Evolutionary conservation across 1,140 invertebrate genomes (phyloP).

Genomic region (Aphidius gifuensis): DNA sequence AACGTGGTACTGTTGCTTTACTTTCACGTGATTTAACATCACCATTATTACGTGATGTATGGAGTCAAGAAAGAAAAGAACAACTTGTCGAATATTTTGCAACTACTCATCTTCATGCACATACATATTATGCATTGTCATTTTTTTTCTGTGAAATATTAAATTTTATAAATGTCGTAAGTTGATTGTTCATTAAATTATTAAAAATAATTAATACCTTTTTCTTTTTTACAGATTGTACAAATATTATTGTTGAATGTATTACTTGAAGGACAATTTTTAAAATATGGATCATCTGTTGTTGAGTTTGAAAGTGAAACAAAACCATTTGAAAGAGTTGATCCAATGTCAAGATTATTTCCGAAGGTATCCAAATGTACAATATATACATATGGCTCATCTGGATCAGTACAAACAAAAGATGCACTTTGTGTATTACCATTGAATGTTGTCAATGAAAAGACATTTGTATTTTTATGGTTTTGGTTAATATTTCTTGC

Average conservation of each 20-base stretch:
- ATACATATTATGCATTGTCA: conserved; percentile 66
- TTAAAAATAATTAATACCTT: neutral
- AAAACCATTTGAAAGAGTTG: conserved; percentile 40
- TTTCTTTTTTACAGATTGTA: conserved; percentile 27
- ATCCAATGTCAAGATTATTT: conserved; percentile 64
- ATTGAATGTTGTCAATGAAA: conserved; percentile 55
- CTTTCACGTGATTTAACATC: conserved; percentile 43
- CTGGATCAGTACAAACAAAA: conserved; percentile 41
- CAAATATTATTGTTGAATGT: conserved; percentile 59
- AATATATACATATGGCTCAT: conserved; percentile 54
- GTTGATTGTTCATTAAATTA: conserved; percentile 11
- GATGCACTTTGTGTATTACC: conserved; percentile 61
- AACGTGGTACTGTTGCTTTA: conserved; percentile 43
- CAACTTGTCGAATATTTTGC: conserved; percentile 40
- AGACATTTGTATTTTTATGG: conserved; percentile 40
- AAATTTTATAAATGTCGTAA: conserved; percentile 65
- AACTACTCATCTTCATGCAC: conserved; percentile 42
- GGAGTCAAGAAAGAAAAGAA: conserved; percentile 36
- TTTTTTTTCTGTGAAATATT: conserved; percentile 71
- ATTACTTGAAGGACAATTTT: conserved; percentile 66
- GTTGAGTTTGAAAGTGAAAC: conserved; percentile 47
- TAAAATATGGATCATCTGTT: conserved; percentile 66
- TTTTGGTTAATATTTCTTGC: conserved; percentile 59
- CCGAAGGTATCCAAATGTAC: conserved; percentile 81
- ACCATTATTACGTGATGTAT: conserved; percentile 33